phyloP scores from a whole-genome alignment of 2,113 vertebrate genomes.

The Hipposideros armiger region DNA sequence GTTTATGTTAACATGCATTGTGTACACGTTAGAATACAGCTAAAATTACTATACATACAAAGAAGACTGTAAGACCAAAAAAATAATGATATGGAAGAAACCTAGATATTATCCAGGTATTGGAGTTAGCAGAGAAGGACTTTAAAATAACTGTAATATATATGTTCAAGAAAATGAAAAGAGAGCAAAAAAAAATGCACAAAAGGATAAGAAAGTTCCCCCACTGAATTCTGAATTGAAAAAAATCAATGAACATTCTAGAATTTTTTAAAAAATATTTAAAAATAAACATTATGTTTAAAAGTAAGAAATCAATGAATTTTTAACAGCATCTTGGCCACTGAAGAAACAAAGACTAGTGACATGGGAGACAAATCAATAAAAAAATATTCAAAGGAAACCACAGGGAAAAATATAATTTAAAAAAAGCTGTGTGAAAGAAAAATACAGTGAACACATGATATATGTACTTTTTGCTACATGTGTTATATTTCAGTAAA shows the following conservation, averaged over 20 bases:
- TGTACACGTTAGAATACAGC: neutral
- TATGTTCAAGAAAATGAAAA: neutral
- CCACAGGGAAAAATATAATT: neutral
- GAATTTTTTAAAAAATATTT: neutral
- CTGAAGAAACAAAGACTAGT: neutral
- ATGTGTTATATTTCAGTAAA: neutral
- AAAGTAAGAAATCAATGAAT: neutral
- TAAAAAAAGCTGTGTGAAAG: neutral
- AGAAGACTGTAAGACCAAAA: neutral
- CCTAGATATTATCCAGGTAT: neutral
- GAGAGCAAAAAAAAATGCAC: neutral
- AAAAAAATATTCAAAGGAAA: neutral
- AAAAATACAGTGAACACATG: neutral
- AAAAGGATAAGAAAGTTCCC: neutral
- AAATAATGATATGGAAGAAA: neutral
- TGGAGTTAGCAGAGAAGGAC: neutral
- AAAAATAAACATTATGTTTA: neutral
- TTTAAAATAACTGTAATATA: neutral
- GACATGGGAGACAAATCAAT: neutral
- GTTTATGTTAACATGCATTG: neutral
- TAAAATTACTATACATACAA: neutral
- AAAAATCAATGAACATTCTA: neutral
- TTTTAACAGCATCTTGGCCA: neutral
- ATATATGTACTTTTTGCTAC: neutral
- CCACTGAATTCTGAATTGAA: neutral